phyloP scores from a whole-genome alignment of 2,797 vertebrate genomes.

The Artibeus jamaicensis region DNA sequence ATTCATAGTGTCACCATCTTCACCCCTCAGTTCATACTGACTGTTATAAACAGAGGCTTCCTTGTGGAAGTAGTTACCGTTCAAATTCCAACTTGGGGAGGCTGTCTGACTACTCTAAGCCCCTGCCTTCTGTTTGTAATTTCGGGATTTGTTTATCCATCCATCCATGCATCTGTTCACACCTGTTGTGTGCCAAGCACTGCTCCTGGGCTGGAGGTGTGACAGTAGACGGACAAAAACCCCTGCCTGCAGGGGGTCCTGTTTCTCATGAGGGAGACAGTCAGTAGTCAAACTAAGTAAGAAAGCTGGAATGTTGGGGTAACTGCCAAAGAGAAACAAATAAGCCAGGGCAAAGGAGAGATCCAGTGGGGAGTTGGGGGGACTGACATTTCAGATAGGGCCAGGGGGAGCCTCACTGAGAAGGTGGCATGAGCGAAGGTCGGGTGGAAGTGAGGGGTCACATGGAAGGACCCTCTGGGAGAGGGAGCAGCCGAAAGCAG shows the following conservation, averaged over 20 bases:
- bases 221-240: background rate
- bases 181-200: too few species aligned
- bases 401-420: background rate
- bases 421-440: background rate
- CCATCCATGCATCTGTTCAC: background rate
- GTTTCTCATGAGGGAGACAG: background rate
- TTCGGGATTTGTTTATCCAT: background rate
- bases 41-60: background rate
- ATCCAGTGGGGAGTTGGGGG: background rate
- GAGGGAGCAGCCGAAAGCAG: background rate
- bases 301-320: background rate
- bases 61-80: background rate
- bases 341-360: background rate
- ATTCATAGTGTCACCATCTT: background rate
- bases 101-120: background rate
- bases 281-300: background rate
- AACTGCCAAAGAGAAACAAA: background rate
- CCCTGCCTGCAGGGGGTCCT: background rate
- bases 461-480: fast-evolving
- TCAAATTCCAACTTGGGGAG: background rate
- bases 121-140: background rate
- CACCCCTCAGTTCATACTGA: background rate
- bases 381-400: background rate
- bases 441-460: background rate
- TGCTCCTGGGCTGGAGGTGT: fast-evolving